phyloP scores from a whole-genome alignment of 2,113 vertebrate genomes.

The Sylvicapra grimmia region DNA sequence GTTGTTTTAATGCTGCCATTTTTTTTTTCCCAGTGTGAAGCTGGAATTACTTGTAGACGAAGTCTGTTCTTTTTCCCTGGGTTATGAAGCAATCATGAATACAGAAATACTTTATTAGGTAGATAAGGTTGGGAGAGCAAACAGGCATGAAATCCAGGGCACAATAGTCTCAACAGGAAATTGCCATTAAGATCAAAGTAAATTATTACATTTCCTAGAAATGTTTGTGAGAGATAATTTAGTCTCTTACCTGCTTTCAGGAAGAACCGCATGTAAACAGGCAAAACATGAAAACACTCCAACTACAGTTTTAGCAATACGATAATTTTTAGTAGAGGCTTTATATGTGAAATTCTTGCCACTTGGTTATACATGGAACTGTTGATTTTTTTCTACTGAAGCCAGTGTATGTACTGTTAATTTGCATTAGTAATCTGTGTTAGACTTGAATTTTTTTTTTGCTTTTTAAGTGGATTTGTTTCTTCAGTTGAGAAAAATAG shows the following conservation, averaged over 20 bases:
- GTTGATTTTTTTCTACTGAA: background rate
- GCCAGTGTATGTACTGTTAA: background rate
- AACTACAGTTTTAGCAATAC: background rate
- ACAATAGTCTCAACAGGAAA: background rate
- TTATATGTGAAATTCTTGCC: background rate
- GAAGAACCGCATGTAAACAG: background rate
- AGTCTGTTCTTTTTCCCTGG: constrained; percentile 24
- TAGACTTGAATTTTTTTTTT: background rate
- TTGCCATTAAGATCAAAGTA: constrained; percentile 37
- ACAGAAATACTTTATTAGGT: background rate
- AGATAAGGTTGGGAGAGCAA: constrained; percentile 30
- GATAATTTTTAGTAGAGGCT: background rate
- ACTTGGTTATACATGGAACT: background rate
- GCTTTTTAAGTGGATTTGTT: background rate
- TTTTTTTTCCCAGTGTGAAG: background rate
- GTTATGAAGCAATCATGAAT: background rate
- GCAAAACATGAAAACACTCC: background rate
- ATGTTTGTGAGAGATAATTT: background rate
- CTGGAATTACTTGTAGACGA: background rate
- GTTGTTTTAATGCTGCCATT: constrained; percentile 5
- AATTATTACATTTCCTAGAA: constrained; percentile 2
- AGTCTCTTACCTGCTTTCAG: background rate
- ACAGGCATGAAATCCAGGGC: background rate
- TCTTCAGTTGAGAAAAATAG: background rate
- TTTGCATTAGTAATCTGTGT: background rate